Conservation (phyloP, 2,797 vertebrate species). For the Accipiter superciliosus region DNA sequence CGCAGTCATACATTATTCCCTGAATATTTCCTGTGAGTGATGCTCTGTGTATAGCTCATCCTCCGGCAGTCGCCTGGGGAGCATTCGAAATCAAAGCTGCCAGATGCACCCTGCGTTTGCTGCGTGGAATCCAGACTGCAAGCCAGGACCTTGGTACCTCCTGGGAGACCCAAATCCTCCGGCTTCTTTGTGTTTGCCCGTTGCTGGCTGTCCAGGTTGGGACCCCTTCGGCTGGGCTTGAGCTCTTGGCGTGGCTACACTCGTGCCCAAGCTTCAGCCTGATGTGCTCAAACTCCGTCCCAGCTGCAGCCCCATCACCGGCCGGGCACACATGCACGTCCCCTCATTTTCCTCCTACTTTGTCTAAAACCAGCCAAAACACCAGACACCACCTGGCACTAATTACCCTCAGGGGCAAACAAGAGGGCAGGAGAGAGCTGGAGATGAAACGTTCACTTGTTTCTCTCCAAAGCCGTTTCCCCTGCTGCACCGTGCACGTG, state of each 20-base stretch:
- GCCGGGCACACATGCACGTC: background rate
- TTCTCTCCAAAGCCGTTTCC: background rate
- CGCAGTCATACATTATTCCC: background rate
- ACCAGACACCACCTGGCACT: accelerated
- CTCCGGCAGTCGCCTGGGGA: background rate
- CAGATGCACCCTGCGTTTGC: background rate
- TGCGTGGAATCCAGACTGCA: background rate
- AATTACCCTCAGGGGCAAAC: background rate
- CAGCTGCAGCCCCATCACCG: background rate
- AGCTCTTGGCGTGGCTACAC: accelerated
- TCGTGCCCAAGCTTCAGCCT: background rate
- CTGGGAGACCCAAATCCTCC: background rate
- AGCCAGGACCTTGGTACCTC: background rate
- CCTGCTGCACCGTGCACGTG: accelerated
- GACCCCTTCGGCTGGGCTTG: background rate
- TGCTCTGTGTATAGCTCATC: background rate
- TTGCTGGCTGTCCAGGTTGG: background rate
- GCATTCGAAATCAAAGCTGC: background rate
- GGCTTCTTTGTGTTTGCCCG: background rate
- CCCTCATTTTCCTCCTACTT: background rate
- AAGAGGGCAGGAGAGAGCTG: background rate
- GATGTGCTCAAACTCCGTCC: background rate
- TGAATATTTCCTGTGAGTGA: background rate
- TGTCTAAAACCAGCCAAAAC: background rate
- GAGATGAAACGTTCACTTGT: background rate